Evolutionary conservation across 2,888 invertebrate species (phyloP).

Genomic region (Molorchus minor): DNA sequence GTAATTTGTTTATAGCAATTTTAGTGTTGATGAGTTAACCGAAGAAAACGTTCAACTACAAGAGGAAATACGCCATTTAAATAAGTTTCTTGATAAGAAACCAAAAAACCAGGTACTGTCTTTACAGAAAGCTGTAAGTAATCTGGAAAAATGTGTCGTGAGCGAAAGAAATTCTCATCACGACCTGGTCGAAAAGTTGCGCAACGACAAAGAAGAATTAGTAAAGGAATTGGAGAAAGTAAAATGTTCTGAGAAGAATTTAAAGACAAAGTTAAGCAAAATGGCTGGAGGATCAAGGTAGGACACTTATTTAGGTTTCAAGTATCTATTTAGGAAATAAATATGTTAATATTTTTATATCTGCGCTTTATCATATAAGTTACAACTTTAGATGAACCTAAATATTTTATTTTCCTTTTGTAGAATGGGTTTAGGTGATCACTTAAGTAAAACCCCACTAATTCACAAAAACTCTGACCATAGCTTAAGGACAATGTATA

Average conservation of each 20-base stretch:
- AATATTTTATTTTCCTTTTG: slow-evolving; percentile 7
- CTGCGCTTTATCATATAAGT: too few species aligned
- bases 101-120: slow-evolving; percentile 45
- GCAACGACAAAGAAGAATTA: slow-evolving; percentile 59
- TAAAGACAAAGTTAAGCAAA: slow-evolving; percentile 37
- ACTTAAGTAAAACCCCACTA: slow-evolving; percentile 25
- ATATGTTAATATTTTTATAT: too few species aligned
- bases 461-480: slow-evolving; percentile 37
- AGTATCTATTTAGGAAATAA: too few species aligned
- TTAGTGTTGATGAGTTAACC: slow-evolving; percentile 56
- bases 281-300: slow-evolving; percentile 32
- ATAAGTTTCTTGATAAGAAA: slow-evolving; percentile 43
- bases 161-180: slow-evolving; percentile 62
- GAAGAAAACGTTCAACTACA: slow-evolving; percentile 54
- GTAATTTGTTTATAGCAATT: neutral
- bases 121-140: slow-evolving; percentile 59
- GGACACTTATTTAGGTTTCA: too few species aligned
- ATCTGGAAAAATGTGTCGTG: slow-evolving; percentile 61
- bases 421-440: slow-evolving; percentile 38
- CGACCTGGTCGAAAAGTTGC: slow-evolving; percentile 60
- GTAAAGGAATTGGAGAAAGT: slow-evolving; percentile 54
- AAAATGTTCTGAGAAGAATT: slow-evolving; percentile 50
- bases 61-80: slow-evolving; percentile 51
- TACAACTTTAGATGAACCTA: neutral
- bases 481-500: slow-evolving; percentile 48